Evolutionary conservation across 2,888 invertebrate genomes (phyloP).

Genomic region (Aspidapion aeneum): DNA sequence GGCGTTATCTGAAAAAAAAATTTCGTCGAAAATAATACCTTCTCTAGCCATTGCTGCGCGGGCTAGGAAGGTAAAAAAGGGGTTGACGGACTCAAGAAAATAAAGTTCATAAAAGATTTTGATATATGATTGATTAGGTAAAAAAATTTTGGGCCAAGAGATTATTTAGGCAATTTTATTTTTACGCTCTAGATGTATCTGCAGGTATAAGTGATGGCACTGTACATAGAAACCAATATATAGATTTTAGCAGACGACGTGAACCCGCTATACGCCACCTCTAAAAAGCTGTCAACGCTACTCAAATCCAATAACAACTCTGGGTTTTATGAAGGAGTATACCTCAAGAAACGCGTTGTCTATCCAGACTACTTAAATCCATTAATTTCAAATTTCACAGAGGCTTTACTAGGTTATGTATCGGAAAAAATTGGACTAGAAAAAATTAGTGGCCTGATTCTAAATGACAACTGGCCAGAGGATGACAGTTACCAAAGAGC

Average conservation of each 20-base stretch:
- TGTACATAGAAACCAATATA: too few relatives aligned
- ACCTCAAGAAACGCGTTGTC: constrained; percentile 35
- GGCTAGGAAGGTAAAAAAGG: too few relatives aligned
- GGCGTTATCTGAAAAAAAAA: too few relatives aligned
- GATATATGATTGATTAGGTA: too few relatives aligned
- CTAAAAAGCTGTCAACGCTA: constrained; percentile 33
- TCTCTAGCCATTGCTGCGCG: too few relatives aligned
- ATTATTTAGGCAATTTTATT: too few relatives aligned
- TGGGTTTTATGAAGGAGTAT: constrained; percentile 37
- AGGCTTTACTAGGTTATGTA: constrained; percentile 26
- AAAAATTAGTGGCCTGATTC: constrained; percentile 48
- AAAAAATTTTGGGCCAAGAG: too few relatives aligned
- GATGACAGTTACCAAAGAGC: constrained; percentile 43
- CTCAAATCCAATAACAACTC: constrained; percentile 31
- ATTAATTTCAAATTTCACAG: constrained; percentile 32
- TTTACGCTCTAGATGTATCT: too few relatives aligned
- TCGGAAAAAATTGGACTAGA: constrained; percentile 20
- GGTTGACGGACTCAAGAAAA: too few relatives aligned
- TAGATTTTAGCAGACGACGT: constrained; percentile 22
- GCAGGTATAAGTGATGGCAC: too few relatives aligned
- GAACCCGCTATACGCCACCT: constrained; percentile 30
- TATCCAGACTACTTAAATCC: constrained; percentile 42
- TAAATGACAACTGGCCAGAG: constrained; percentile 57
- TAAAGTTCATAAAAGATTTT: too few relatives aligned
- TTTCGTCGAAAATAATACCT: too few relatives aligned